Evolutionary conservation across 2,797 vertebrate genomes (phyloP).

Genomic region (Crypturellus tataupa): DNA sequence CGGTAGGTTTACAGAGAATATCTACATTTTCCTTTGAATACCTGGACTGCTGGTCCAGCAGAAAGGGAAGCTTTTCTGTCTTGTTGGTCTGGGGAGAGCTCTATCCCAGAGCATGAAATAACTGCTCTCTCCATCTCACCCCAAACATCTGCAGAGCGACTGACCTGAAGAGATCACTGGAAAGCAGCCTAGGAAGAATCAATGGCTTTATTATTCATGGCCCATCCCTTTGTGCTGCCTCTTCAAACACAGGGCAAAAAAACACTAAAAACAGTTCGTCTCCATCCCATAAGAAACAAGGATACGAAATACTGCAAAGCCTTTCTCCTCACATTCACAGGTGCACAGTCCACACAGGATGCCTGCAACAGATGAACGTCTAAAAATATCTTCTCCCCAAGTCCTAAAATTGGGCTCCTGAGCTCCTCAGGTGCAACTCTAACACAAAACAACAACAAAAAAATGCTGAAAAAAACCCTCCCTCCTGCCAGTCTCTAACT

Average conservation of each 20-base stretch:
- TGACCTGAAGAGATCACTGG: slow-evolving; percentile 43
- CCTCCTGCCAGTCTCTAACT: neutral
- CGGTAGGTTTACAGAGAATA: slow-evolving; percentile 57
- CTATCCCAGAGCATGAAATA: neutral
- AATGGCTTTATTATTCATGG: slow-evolving; percentile 37
- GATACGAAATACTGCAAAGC: slow-evolving; percentile 47
- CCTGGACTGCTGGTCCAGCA: slow-evolving; percentile 42
- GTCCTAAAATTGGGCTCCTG: neutral
- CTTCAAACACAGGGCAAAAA: slow-evolving; percentile 25
- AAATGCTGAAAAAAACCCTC: neutral
- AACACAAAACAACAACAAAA: neutral
- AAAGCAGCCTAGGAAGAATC: slow-evolving; percentile 39
- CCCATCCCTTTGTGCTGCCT: slow-evolving; percentile 40
- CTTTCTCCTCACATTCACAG: slow-evolving; percentile 39
- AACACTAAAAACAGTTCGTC: neutral
- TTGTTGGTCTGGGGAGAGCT: slow-evolving; percentile 31
- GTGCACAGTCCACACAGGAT: neutral
- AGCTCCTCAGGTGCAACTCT: neutral
- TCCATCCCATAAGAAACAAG: neutral
- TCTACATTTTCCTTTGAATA: slow-evolving; percentile 65
- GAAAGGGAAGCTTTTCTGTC: slow-evolving; percentile 26
- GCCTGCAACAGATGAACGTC: neutral
- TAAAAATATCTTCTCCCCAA: neutral
- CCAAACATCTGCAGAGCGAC: neutral
- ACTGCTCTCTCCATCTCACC: slow-evolving; percentile 15